phyloP scores from a whole-genome alignment of 1,140 invertebrate species.

The Drosophila kurseongensis region DNA sequence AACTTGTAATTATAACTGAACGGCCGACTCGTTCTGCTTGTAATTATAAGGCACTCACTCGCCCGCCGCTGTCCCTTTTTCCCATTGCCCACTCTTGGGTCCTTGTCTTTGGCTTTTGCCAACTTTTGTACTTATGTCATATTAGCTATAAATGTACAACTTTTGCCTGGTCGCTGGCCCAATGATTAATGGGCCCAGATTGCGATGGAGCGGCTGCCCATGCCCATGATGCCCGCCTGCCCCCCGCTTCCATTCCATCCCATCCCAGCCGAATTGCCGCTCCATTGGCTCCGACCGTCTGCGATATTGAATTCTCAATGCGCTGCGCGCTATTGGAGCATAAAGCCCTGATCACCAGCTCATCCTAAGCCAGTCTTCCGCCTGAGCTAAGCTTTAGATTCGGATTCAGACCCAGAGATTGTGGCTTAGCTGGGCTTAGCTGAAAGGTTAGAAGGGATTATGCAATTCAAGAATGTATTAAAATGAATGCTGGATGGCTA shows the following conservation, averaged over 20 bases:
- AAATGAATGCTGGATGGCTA: constrained; percentile 5
- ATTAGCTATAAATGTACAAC: constrained; percentile 80
- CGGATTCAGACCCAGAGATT: constrained; percentile 13
- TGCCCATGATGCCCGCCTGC: constrained; percentile 6
- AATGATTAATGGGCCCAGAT: constrained; percentile 75
- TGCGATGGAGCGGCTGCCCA: constrained; percentile 28
- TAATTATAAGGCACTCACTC: constrained; percentile 68
- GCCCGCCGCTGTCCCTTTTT: neutral
- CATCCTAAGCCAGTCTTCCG: constrained; percentile 49
- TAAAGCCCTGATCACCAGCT: constrained; percentile 48
- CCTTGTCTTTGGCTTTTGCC: constrained; percentile 74
- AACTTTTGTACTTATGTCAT: constrained; percentile 83
- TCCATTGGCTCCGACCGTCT: constrained; percentile 61
- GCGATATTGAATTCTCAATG: constrained; percentile 66
- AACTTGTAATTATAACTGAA: constrained; percentile 82
- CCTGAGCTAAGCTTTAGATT: constrained; percentile 27
- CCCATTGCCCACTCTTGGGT: constrained; percentile 20
- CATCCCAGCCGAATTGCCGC: constrained; percentile 58
- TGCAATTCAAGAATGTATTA: constrained; percentile 35
- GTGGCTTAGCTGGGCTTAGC: constrained; percentile 20
- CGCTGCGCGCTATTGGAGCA: constrained; percentile 72
- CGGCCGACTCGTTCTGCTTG: constrained; percentile 62
- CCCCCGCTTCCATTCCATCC: neutral
- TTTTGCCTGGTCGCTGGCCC: constrained; percentile 55
- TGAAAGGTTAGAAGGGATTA: constrained; percentile 36